Evolutionary conservation across 2,888 invertebrate genomes (phyloP).

Genomic region (Noctua janthina): DNA sequence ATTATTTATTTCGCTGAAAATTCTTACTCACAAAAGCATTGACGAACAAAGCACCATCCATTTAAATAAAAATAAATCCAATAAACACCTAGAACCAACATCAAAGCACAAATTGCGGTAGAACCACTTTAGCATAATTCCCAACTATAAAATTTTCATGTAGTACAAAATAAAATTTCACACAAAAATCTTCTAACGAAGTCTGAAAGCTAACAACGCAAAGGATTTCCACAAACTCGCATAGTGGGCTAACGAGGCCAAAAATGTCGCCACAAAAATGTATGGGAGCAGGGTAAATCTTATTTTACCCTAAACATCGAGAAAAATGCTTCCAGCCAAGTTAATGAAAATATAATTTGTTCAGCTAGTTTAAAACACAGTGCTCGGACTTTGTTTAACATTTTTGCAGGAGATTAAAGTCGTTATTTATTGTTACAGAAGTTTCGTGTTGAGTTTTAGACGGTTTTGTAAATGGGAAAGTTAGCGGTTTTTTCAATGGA

Average conservation of each 20-base stretch:
- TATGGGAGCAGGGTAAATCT: conserved; percentile 64
- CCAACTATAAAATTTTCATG: conserved; percentile 20
- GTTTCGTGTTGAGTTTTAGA: conserved; percentile 3
- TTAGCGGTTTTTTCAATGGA: background rate
- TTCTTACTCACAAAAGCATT: too few relatives aligned
- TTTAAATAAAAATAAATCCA: conserved; percentile 8
- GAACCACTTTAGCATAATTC: conserved; percentile 20
- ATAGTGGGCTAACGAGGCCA: conserved; percentile 43
- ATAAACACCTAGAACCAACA: background rate
- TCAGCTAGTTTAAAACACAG: conserved; percentile 61
- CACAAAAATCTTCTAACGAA: conserved; percentile 47
- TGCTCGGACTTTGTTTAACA: background rate
- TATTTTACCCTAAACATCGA: conserved; percentile 70
- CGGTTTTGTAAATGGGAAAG: background rate
- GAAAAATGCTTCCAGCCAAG: conserved; percentile 67
- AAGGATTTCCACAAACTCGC: conserved; percentile 35
- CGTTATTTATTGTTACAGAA: conserved; percentile 32
- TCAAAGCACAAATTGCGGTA: conserved; percentile 5
- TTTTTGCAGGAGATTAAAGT: conserved; percentile 33
- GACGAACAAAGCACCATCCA: background rate
- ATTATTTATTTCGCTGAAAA: background rate
- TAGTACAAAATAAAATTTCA: conserved; percentile 20
- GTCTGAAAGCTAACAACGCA: conserved; percentile 27
- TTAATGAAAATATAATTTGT: conserved; percentile 71
- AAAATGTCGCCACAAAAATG: conserved; percentile 65